These are phyloP conservation scores for Mixornis gularis DNA, from an alignment of 2,113 vertebrate genomes.

Conservation along the genomic window DNA sequence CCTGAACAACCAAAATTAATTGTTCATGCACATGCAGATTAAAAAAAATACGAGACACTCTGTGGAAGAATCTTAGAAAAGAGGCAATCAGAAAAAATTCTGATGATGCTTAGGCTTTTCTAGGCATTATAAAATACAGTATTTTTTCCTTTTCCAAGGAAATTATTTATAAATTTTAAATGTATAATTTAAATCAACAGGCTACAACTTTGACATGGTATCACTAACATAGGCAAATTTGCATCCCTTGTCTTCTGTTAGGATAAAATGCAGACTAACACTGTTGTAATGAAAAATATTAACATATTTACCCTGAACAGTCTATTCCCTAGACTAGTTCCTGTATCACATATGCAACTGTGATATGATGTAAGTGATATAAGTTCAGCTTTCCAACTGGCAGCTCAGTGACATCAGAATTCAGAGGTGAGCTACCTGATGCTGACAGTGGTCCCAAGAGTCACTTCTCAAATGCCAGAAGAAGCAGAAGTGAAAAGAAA, in stretches of 20 bases:
- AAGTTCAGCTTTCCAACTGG: background rate
- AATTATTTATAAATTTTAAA: too few relatives aligned
- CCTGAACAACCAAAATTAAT: background rate
- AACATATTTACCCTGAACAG: background rate
- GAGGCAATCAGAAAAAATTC: background rate
- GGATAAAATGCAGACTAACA: background rate
- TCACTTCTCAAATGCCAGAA: background rate
- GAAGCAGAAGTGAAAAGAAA: background rate
- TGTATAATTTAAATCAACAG: background rate
- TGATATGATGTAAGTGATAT: background rate
- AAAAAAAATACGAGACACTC: background rate
- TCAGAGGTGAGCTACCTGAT: background rate
- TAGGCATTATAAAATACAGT: background rate
- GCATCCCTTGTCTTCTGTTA: background rate
- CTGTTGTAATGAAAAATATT: background rate
- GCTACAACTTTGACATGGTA: background rate
- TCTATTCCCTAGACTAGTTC: background rate
- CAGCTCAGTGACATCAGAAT: background rate
- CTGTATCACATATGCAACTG: accelerated
- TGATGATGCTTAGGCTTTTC: background rate
- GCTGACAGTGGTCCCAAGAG: background rate
- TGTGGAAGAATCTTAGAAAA: background rate
- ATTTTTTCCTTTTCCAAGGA: background rate
- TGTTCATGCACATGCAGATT: background rate
- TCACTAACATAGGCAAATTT: background rate